phyloP scores from a whole-genome alignment of 92 coral and sea anemone genomes.

The Epizoanthus fatuus region DNA sequence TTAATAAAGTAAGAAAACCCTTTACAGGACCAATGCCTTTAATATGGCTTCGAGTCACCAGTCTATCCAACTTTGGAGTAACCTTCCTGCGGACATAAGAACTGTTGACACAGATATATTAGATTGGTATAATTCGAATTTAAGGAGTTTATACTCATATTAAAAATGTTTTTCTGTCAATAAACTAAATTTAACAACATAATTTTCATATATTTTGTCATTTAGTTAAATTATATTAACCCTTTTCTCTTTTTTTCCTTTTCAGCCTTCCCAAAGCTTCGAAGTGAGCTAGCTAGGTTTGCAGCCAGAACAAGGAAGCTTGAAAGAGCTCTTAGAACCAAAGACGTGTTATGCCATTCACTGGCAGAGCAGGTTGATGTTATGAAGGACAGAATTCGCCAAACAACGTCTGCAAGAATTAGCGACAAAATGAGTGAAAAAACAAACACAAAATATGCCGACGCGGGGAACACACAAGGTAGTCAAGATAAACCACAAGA shows the following conservation, averaged over 20 bases:
- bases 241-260: not conserved
- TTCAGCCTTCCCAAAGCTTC: slow-evolving; percentile 56
- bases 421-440: slow-evolving; percentile 46
- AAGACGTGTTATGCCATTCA: slow-evolving; percentile 68
- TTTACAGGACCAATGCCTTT: too few relatives aligned
- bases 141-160: too few relatives aligned
- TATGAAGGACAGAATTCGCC: slow-evolving; percentile 69
- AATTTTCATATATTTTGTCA: too few relatives aligned
- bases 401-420: slow-evolving; percentile 44
- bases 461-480: slow-evolving; percentile 1
- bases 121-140: too few relatives aligned
- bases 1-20: too few relatives aligned
- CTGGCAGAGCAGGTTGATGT: slow-evolving; percentile 73
- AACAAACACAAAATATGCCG: slow-evolving; percentile 13
- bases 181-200: too few relatives aligned
- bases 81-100: too few relatives aligned
- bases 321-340: slow-evolving; percentile 59
- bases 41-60: too few relatives aligned
- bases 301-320: slow-evolving; percentile 67
- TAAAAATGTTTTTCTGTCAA: not conserved
- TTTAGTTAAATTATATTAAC: too few relatives aligned
- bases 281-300: slow-evolving; percentile 53
- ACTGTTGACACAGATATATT: too few relatives aligned
- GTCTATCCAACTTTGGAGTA: too few relatives aligned
- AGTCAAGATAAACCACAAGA: slow-evolving; percentile 16